Percentiles rank a stretch among this genome's conserved stretches.
Evolutionary conservation across 1,140 invertebrate species (phyloP).

Genomic region (Drosophila jambulina): DNA sequence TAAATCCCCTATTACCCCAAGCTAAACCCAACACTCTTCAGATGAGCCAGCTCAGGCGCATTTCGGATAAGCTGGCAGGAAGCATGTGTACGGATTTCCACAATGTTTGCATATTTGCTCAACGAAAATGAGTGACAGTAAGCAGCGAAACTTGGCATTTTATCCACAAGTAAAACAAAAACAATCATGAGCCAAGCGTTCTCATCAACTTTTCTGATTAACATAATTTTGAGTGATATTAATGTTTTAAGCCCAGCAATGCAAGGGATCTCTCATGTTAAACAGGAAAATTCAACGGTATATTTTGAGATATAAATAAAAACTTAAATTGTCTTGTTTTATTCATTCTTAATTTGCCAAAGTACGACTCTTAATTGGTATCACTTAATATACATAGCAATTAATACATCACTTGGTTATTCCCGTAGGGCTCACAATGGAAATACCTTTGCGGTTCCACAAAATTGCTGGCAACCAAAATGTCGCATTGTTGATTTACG

Average conservation of each 20-base stretch:
- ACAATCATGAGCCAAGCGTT: not conserved
- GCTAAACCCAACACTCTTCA: not conserved
- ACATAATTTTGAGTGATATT: not conserved
- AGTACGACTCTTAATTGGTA: not conserved
- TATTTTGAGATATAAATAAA: not conserved
- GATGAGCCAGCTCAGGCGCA: not conserved
- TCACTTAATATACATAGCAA: not conserved
- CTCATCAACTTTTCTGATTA: not conserved
- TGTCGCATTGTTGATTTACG: conserved; percentile 24
- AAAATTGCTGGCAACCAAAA: conserved; percentile 21
- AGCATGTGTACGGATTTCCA: conserved; percentile 12
- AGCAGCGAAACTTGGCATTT: not conserved
- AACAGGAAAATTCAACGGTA: not conserved
- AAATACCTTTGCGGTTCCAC: not conserved
- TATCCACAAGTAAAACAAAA: not conserved
- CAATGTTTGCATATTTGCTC: conserved; percentile 17
- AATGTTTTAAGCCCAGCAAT: not conserved
- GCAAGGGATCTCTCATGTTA: not conserved
- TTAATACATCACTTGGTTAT: conserved; percentile 4
- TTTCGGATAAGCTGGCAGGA: conserved; percentile 4
- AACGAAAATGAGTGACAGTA: conserved; percentile 5
- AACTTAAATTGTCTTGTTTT: not conserved
- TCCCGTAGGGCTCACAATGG: not conserved
- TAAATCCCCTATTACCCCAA: not conserved
- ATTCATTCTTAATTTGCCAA: not conserved